Percentiles rank a stretch among this genome's conserved stretches.
Conservation (phyloP, 2,888 invertebrate genomes). For the Operophtera brumata region DNA sequence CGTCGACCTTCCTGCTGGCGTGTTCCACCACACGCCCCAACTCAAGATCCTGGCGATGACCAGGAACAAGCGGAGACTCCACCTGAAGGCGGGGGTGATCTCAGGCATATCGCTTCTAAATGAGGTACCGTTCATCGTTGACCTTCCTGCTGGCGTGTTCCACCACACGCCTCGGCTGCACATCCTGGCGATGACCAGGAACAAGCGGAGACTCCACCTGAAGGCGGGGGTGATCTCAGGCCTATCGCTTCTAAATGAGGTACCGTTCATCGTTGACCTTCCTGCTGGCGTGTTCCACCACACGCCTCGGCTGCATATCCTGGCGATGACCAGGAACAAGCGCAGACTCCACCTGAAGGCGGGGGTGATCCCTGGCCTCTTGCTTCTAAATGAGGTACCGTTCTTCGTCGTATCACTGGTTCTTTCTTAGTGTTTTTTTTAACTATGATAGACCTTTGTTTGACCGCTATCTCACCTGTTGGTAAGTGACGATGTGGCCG, state of each 20-base stretch:
- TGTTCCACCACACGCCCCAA: conserved; percentile 5
- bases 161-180: background rate
- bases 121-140: background rate
- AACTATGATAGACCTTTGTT: too few species aligned
- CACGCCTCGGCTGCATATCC: background rate
- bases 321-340: background rate
- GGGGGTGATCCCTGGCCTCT: background rate
- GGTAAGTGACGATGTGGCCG: too few species aligned
- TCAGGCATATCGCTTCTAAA: background rate
- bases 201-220: background rate
- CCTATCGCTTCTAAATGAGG: background rate
- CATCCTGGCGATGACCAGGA: background rate
- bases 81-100: conserved; percentile 6
- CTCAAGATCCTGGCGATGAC: background rate
- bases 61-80: background rate
- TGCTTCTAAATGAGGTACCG: background rate
- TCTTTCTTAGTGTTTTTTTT: too few species aligned
- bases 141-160: conserved; percentile 2
- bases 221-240: background rate
- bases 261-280: background rate
- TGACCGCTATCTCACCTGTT: too few species aligned
- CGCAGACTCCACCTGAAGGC: conserved; percentile 3
- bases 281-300: conserved; percentile 1
- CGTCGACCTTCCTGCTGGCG: background rate
- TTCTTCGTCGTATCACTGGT: too few species aligned